A percentile compares a stretch with the other conserved stretches of the same genome.
Evolutionary conservation across 53 echinoderm and acorn worm species (phyloP).

Genomic region (Actinopyga echinites): DNA sequence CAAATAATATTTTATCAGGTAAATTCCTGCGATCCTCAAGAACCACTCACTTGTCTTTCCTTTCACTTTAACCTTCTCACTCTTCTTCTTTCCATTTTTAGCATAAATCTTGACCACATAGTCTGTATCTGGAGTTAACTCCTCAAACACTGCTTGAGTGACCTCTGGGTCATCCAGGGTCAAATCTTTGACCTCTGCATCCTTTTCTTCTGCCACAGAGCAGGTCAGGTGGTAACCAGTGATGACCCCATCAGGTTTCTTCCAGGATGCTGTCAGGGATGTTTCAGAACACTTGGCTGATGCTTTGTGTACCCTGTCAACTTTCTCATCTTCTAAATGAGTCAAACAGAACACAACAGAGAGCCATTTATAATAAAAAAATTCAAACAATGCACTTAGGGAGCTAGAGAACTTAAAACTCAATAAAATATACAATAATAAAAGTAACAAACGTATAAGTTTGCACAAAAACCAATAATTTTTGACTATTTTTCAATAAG

Average conservation of each 20-base stretch:
- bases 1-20: too few species aligned
- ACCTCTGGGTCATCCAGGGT: conserved; percentile 61
- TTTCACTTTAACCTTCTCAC: conserved; percentile 64
- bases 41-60: conserved; percentile 70
- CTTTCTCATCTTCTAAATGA: conserved; percentile 38
- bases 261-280: conserved; percentile 58
- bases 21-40: too few species aligned
- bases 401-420: too few species aligned
- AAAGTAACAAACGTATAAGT: too few species aligned
- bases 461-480: too few species aligned
- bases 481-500: too few species aligned
- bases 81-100: conserved; percentile 66
- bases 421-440: too few species aligned
- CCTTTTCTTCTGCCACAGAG: conserved; percentile 46
- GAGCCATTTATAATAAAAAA: too few species aligned
- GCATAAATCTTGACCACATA: conserved; percentile 79
- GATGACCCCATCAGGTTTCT: conserved; percentile 65
- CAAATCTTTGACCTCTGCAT: conserved; percentile 58
- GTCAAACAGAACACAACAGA: background rate
- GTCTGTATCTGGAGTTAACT: conserved; percentile 56
- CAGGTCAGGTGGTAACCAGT: conserved; percentile 62
- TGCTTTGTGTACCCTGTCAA: conserved; percentile 69
- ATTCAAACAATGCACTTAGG: too few species aligned
- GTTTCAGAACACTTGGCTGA: conserved; percentile 16
- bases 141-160: conserved; percentile 50